phyloP scores from a whole-genome alignment of 1,140 invertebrate species.

The Euura lappo region DNA sequence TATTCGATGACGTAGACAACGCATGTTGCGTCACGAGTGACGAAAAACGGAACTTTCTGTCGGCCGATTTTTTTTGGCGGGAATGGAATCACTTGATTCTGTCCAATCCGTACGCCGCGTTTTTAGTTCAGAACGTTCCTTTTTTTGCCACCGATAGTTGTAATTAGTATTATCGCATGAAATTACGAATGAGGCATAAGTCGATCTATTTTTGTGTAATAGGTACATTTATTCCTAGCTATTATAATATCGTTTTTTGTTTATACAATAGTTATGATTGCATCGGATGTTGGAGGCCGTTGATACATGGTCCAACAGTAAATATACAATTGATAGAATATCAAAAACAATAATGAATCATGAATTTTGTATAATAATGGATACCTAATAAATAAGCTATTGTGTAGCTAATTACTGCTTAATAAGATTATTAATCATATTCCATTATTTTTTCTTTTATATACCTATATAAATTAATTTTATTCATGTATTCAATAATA shows the following conservation, averaged over 20 bases:
- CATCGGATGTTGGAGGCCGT: not conserved
- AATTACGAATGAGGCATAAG: no score
- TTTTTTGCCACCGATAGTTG: no score
- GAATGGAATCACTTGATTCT: no score
- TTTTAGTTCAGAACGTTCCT: no score
- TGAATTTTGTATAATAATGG: conserved; percentile 21
- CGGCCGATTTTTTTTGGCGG: no score
- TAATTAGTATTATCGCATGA: no score
- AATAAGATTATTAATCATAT: conserved; percentile 14
- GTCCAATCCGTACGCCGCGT: no score
- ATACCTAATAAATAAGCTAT: not conserved
- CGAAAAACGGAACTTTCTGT: no score
- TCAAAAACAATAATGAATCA: conserved; percentile 45
- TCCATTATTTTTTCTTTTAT: not conserved
- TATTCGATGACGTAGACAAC: no score
- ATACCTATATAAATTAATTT: not conserved
- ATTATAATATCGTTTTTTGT: conserved; percentile 2
- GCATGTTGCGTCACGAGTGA: no score
- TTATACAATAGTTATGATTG: not conserved
- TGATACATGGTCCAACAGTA: conserved; percentile 13
- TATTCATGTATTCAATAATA: no score
- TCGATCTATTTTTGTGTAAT: no score
- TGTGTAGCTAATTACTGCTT: conserved; percentile 22
- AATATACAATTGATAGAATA: conserved; percentile 43
- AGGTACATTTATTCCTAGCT: conserved; percentile 11